phyloP scores from a whole-genome alignment of 2,113 vertebrate genomes.

The Sclerurus mexicanus region DNA sequence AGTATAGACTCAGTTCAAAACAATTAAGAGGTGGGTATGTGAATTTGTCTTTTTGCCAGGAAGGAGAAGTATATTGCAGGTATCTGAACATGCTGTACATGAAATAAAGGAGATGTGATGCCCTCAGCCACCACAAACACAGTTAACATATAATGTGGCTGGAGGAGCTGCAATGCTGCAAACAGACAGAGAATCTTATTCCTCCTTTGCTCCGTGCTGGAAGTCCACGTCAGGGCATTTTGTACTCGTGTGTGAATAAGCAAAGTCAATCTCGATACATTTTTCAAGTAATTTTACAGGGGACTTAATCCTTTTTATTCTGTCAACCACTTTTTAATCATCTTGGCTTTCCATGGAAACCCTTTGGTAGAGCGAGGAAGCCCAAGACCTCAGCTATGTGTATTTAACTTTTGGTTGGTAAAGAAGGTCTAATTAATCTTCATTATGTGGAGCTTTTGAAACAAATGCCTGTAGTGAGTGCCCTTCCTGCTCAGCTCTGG shows the following conservation, averaged over 20 bases:
- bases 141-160: neutral
- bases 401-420: constrained; percentile 37
- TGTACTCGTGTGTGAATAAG: neutral
- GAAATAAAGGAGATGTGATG: constrained; percentile 11
- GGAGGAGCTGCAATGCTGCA: constrained; percentile 20
- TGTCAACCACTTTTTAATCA: neutral
- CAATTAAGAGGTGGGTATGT: rapidly evolving
- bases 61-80: neutral
- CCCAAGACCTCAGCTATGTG: neutral
- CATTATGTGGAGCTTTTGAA: constrained; percentile 61
- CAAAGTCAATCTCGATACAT: neutral
- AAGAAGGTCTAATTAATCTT: constrained; percentile 68
- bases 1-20: neutral
- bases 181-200: neutral
- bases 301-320: neutral
- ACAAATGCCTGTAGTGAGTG: constrained; percentile 31
- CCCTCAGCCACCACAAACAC: constrained; percentile 2
- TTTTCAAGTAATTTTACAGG: neutral
- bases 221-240: neutral
- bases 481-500: constrained; percentile 55
- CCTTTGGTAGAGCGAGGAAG: neutral
- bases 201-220: neutral
- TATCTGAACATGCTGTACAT: neutral
- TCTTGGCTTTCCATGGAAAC: neutral
- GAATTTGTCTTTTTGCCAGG: neutral